Base-by-base conservation (phyloP, 2,797 vertebrate genomes). In the Gobionotothen gibberifrons region DNA sequence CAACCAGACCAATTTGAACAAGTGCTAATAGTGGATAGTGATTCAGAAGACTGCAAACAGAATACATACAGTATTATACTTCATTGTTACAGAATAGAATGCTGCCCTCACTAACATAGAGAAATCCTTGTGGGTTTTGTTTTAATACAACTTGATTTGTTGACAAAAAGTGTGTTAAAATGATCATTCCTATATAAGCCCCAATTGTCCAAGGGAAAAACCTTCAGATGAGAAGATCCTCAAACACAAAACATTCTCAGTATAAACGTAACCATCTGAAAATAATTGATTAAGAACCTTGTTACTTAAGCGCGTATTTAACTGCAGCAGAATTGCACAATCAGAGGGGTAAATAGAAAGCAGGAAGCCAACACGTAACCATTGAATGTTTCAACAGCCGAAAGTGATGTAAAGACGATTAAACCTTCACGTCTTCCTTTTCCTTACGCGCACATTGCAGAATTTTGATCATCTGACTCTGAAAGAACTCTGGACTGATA, bases 401-500 rank as follows among this genome's bases (percentile, higher is more conserved):
- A 59, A 67, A 82, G 71, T 56, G 61, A 13, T 48, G 43, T 59
- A 52, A 54, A 60, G 54, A 75, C 44, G 66, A 78, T 79, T 21
- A 78, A 81, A 69, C 52, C 71, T 73, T 60, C 46, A 72, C 63
- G 61, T 19, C 57, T 49, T 72, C 11, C 66, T 43, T 46, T 58
- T 14, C 47, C 22, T 71, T 56, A 47, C 53, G 54, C 21, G 29
- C 19, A 19, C 55, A 76, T 73, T 72, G 59, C 39, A 51, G 53
- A 73, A 71, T 73, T 81, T 60, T 64, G 79, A 83, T 73, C 21
- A 10, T 59, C 67, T 71, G 56, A 79, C 71, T 76, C 40, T 65
- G 40, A 32, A 77, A 81, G 70, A 60, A 72, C 70, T 83, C 76
- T 62, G 57, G 61, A 67, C 60, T 77, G 66, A 82, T 69, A 71